phyloP scores from a whole-genome alignment of 2,888 invertebrate genomes.

The Euplexia lucipara region DNA sequence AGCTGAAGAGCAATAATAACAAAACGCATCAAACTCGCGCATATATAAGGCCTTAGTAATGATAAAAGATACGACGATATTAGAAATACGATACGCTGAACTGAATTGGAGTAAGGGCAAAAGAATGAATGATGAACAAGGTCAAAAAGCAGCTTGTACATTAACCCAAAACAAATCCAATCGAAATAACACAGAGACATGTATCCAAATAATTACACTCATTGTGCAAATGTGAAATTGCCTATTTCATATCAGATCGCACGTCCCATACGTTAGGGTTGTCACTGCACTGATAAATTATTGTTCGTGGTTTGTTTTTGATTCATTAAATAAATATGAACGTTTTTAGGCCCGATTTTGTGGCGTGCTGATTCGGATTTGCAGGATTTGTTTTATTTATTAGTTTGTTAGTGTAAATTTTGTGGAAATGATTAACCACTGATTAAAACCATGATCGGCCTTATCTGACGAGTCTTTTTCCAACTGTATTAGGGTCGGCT shows the following conservation, averaged over 20 bases:
- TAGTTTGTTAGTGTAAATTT: slow-evolving; percentile 22
- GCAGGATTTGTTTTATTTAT: slow-evolving; percentile 3
- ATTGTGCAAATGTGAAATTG: slow-evolving; percentile 58
- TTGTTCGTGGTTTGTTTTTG: slow-evolving; percentile 40
- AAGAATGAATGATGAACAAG: neutral
- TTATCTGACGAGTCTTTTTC: too few species aligned
- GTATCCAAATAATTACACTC: slow-evolving; percentile 55
- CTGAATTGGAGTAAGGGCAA: too few species aligned
- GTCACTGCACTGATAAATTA: slow-evolving; percentile 59
- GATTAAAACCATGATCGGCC: too few species aligned
- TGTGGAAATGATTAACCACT: neutral
- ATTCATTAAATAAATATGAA: slow-evolving; percentile 41
- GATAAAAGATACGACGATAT: too few species aligned
- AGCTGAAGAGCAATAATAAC: too few species aligned
- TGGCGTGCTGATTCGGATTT: slow-evolving; percentile 35
- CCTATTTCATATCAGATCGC: slow-evolving; percentile 59
- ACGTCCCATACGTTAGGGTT: slow-evolving; percentile 51
- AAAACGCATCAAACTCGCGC: too few species aligned
- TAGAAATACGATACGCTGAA: too few species aligned
- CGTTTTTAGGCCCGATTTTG: slow-evolving; percentile 32
- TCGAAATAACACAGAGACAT: slow-evolving; percentile 26
- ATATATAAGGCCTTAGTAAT: too few species aligned
- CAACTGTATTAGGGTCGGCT: too few species aligned
- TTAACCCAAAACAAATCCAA: slow-evolving; percentile 14
- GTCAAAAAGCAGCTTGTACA: neutral